Percentiles rank a stretch among this genome's conserved stretches.
Conservation (phyloP, 1,140 invertebrate genomes). For the Armadillidium nasatum region DNA sequence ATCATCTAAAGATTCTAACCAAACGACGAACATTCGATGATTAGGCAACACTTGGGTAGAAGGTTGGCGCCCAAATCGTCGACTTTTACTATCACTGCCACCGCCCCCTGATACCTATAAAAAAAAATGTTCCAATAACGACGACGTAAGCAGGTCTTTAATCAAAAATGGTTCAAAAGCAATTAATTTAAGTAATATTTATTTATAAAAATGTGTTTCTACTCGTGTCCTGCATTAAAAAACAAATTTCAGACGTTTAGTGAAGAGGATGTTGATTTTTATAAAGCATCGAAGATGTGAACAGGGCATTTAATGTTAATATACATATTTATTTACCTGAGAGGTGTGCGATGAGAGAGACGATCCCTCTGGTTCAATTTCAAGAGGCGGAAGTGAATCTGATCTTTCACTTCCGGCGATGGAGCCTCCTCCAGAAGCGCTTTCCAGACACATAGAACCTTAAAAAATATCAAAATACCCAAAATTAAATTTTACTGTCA, state of each 20-base stretch:
- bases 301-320: too few relatives aligned
- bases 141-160: neutral
- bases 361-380: slow-evolving; percentile 35
- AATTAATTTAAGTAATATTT: neutral
- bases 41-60: slow-evolving; percentile 48
- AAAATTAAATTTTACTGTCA: too few relatives aligned
- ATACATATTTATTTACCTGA: slow-evolving; percentile 32
- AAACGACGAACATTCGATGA: slow-evolving; percentile 81
- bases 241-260: too few relatives aligned
- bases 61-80: slow-evolving; percentile 46
- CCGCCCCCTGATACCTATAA: slow-evolving; percentile 33
- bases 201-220: too few relatives aligned
- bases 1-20: slow-evolving; percentile 93
- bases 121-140: slow-evolving; percentile 1
- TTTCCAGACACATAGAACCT: slow-evolving; percentile 23
- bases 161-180: neutral
- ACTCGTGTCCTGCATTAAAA: too few relatives aligned
- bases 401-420: slow-evolving; percentile 25
- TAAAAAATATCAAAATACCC: too few relatives aligned
- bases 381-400: slow-evolving; percentile 35
- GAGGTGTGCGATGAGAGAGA: slow-evolving; percentile 43
- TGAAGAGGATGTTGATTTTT: too few relatives aligned
- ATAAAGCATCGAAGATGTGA: too few relatives aligned
- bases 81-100: slow-evolving; percentile 33
- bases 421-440: slow-evolving; percentile 24